phyloP scores from a whole-genome alignment of 1,140 invertebrate genomes.

The Diprion similis region DNA sequence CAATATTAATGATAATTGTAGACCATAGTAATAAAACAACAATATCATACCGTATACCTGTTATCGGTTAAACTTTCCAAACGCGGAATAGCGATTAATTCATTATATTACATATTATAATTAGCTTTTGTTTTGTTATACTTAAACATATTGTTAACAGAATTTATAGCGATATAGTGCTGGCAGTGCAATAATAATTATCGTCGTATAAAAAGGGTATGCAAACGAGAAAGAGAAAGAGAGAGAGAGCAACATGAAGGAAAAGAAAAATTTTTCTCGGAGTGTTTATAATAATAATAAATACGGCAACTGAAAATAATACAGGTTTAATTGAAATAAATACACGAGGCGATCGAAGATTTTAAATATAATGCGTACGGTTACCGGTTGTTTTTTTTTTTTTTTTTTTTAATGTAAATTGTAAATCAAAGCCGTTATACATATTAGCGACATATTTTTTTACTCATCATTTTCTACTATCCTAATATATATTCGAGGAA shows the following conservation, averaged over 20 bases:
- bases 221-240: constrained; percentile 15
- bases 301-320: not conserved
- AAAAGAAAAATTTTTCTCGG: not conserved
- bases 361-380: too few relatives aligned
- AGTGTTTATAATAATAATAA: not conserved
- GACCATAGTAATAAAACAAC: not conserved
- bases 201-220: constrained; percentile 6
- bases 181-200: constrained; percentile 36
- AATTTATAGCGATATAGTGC: constrained; percentile 26
- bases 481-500: too few relatives aligned
- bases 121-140: not conserved
- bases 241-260: constrained; percentile 14
- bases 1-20: not conserved
- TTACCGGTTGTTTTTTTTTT: too few relatives aligned
- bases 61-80: not conserved
- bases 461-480: too few relatives aligned
- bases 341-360: too few relatives aligned
- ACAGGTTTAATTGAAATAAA: too few relatives aligned
- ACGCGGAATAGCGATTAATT: not conserved
- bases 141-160: not conserved
- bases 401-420: too few relatives aligned
- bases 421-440: too few relatives aligned
- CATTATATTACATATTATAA: not conserved
- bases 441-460: too few relatives aligned
- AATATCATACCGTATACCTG: too few relatives aligned